Base-by-base conservation (phyloP, 2,888 invertebrate species). In the Ochropacha duplaris region DNA sequence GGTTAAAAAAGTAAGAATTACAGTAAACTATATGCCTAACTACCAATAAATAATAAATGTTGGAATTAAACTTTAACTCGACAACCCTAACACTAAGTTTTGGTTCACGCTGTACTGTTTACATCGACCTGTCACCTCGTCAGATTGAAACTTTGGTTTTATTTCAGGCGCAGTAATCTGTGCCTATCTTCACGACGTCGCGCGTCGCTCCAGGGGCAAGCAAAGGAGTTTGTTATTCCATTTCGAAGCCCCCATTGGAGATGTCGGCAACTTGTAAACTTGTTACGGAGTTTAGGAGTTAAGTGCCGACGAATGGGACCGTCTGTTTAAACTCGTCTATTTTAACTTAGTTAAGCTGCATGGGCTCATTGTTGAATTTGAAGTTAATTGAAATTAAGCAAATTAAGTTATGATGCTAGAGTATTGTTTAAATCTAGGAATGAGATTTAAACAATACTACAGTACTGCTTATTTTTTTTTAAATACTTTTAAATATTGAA, bases 181-280 rank as follows among this genome's bases (percentile, higher is more conserved):
- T 67, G 69, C 63, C 61, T 61, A 66, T 69, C 61, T 72, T 70
- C 74, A 64, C 4, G 36, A 36, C 36, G 12, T 57, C 56, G 62
- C 63, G n/a, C 36, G 12, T 57, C 56, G 62, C 63, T 65, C 54
- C 59, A 11, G 59, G 70, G 66, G 68, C 56, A 59, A 54, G 34
- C 60, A 60, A 57, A 52, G 60, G 71, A 79, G 64, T 76, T 81
- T 65, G 73, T 77, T 76, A 80, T 82, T 76, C 69, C 64, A 79
- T 83, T 78, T 78, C 60, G 66, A 63, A 64, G 69, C 64, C 59
- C 16, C 44, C 44, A 44, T 64, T 57, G 66, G 59, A 69, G 66
- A 60, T 64, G 69, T 69, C 72, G 65, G 65, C 69, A 65, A 81
- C 67, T 76, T 73, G 71, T 79, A 68, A 81, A 79, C 74, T 80